A percentile compares a stretch with the other conserved stretches of the same genome.
Conservation (phyloP, 2,113 vertebrate genomes). For the Periophthalmodon schlosseri region DNA sequence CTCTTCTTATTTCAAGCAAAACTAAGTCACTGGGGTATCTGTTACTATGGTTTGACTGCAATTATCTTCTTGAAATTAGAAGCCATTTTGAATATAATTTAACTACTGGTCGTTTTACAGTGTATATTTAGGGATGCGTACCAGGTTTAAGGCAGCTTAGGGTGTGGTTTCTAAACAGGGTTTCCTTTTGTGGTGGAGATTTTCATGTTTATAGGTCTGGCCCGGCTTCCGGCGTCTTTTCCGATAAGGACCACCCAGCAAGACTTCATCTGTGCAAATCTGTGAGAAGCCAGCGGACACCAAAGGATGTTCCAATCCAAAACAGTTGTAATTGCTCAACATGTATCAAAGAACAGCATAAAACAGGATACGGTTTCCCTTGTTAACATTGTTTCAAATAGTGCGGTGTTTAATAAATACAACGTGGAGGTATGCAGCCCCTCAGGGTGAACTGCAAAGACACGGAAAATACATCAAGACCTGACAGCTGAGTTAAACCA, state of each 20-base stretch:
- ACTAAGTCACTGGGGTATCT: too few relatives aligned
- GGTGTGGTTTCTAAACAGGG: slow-evolving; percentile 62
- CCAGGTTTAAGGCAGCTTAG: slow-evolving; percentile 47
- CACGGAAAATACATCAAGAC: slow-evolving; percentile 45
- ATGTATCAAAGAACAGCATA: slow-evolving; percentile 56
- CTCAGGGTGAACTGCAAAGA: slow-evolving; percentile 34
- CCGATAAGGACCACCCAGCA: slow-evolving; percentile 76
- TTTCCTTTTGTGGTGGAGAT: slow-evolving; percentile 62
- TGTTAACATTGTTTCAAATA: slow-evolving; percentile 47
- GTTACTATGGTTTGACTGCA: background rate
- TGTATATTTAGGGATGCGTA: slow-evolving; percentile 16
- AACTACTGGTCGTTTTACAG: background rate
- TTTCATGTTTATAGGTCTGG: slow-evolving; percentile 70
- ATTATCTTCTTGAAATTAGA: background rate
- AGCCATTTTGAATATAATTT: too few relatives aligned
- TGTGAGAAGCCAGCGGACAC: slow-evolving; percentile 62
- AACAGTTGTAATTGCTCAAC: slow-evolving; percentile 65
- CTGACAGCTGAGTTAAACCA: slow-evolving; percentile 29
- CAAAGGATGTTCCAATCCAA: slow-evolving; percentile 46
- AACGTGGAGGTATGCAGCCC: slow-evolving; percentile 33
- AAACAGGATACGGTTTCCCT: slow-evolving; percentile 40
- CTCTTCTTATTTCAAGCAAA: too few relatives aligned
- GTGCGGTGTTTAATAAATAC: slow-evolving; percentile 35
- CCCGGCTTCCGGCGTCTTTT: slow-evolving; percentile 63
- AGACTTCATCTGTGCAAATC: slow-evolving; percentile 65